Evolutionary conservation across 2,888 invertebrate species (phyloP).

Genomic region (Rosalia funebris): DNA sequence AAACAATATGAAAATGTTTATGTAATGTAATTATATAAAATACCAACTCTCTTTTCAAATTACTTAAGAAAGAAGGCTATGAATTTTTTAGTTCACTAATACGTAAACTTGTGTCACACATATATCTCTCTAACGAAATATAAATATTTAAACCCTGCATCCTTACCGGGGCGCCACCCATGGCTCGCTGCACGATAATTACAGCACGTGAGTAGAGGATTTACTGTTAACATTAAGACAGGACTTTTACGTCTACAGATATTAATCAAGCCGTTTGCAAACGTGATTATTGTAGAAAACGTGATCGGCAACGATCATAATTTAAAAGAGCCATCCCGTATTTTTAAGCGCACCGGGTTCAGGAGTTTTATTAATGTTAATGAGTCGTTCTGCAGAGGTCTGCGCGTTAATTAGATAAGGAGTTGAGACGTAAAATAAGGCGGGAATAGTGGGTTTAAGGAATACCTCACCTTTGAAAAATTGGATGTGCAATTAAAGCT

Average conservation of each 20-base stretch:
- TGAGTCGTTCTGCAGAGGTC: conserved; percentile 3
- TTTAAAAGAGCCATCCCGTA: conserved; percentile 11
- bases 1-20: too few species aligned
- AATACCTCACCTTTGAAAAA: neutral
- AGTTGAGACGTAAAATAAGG: conserved; percentile 4
- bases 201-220: conserved; percentile 1
- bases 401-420: conserved; percentile 9
- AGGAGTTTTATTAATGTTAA: conserved; percentile 11
- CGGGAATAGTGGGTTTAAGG: conserved; percentile 3
- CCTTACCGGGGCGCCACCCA: too few species aligned
- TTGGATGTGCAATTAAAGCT: conserved; percentile 1
- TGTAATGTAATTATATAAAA: too few species aligned
- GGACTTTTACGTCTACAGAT: conserved; percentile 8
- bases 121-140: too few species aligned
- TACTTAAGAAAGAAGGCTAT: too few species aligned
- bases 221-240: conserved; percentile 10
- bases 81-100: too few species aligned
- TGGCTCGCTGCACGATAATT: too few species aligned
- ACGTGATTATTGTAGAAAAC: conserved; percentile 10
- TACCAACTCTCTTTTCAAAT: too few species aligned
- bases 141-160: too few species aligned
- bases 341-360: conserved; percentile 1
- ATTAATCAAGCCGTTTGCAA: conserved; percentile 12
- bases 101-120: too few species aligned
- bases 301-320: conserved; percentile 16